A percentile compares a stretch with the other conserved stretches of the same genome.
These are phyloP conservation scores for Pogonomyrmex barbatus DNA, from an alignment of 1,140 invertebrate genomes.

Conservation along the genomic window DNA sequence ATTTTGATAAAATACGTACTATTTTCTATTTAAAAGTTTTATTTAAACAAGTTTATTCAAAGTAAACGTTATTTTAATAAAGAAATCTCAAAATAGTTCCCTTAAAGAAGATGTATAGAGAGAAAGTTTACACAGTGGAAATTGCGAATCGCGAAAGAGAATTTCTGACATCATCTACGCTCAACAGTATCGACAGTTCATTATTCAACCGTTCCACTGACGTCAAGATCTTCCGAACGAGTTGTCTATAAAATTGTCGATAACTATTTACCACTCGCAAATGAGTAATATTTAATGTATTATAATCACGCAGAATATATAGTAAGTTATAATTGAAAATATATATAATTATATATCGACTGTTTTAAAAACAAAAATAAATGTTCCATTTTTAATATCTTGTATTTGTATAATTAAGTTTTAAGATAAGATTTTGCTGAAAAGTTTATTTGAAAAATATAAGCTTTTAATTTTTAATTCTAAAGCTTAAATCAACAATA, in stretches of 20 bases:
- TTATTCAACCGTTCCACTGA: constrained; percentile 32
- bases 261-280: constrained; percentile 9
- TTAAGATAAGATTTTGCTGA: background rate
- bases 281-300: background rate
- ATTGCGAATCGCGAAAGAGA: constrained; percentile 26
- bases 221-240: constrained; percentile 11
- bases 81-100: constrained; percentile 11
- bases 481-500: background rate
- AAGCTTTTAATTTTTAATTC: background rate
- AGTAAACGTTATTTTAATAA: constrained; percentile 26
- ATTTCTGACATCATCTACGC: constrained; percentile 29
- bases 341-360: background rate
- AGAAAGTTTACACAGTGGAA: background rate
- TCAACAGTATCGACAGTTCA: constrained; percentile 32
- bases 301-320: background rate
- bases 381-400: background rate
- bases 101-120: constrained; percentile 20
- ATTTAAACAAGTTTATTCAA: constrained; percentile 17
- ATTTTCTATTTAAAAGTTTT: constrained; percentile 19
- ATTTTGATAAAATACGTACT: background rate
- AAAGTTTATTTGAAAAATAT: constrained; percentile 16
- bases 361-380: background rate
- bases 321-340: background rate
- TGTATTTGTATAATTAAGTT: background rate
- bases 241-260: constrained; percentile 21